These are phyloP conservation scores for Catalaphyllia jardinei DNA, from an alignment of 64 coral and sea anemone genomes.

Conservation along the genomic window DNA sequence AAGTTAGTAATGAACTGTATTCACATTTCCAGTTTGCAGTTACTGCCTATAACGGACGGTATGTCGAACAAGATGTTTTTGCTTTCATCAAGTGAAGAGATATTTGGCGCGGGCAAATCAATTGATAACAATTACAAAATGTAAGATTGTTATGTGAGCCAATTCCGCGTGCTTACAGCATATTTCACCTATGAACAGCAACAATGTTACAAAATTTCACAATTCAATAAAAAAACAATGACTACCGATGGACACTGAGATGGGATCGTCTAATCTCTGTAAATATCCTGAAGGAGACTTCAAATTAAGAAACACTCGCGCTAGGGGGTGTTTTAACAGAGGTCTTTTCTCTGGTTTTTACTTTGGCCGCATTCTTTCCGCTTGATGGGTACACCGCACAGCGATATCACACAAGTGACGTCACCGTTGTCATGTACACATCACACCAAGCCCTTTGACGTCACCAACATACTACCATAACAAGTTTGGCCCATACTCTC, in stretches of 20 bases:
- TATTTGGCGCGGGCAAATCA: not conserved
- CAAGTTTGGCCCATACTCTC: not conserved
- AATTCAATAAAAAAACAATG: too few relatives aligned
- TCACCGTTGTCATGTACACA: not conserved
- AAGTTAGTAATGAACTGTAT: too few relatives aligned
- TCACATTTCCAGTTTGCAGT: too few relatives aligned
- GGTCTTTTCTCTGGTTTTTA: not conserved
- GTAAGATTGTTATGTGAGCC: not conserved
- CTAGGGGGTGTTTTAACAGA: too few relatives aligned
- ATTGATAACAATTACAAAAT: not conserved
- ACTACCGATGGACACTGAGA: too few relatives aligned
- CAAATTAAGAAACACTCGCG: too few relatives aligned
- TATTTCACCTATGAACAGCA: not conserved
- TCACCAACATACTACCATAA: not conserved
- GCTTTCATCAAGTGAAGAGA: not conserved
- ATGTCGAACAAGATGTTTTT: not conserved
- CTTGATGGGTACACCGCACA: not conserved
- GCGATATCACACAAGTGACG: not conserved
- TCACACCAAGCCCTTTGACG: not conserved
- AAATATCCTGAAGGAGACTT: too few relatives aligned
- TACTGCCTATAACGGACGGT: too few relatives aligned
- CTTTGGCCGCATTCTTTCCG: not conserved
- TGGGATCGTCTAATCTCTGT: too few relatives aligned
- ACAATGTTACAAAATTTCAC: too few relatives aligned
- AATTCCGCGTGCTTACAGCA: not conserved